Evolutionary conservation across 2,113 vertebrate genomes (phyloP).

Genomic region (Saguinus imperator): DNA sequence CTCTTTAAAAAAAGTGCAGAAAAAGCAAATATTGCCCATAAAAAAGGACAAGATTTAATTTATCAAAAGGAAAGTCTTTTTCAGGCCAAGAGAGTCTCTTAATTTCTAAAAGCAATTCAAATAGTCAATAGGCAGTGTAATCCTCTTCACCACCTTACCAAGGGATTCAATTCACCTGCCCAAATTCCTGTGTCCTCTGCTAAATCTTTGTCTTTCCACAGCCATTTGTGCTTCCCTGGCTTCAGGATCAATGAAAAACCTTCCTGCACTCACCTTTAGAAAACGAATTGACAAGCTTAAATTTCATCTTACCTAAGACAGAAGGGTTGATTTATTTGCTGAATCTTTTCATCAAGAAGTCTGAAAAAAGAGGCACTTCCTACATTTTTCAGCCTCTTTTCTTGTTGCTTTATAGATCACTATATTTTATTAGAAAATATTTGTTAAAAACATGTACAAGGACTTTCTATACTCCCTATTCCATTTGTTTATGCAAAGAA

Average conservation of each 20-base stretch:
- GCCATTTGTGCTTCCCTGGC: neutral
- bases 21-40: neutral
- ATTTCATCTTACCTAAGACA: neutral
- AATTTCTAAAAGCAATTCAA: neutral
- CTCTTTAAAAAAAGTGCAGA: rapidly evolving
- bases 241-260: neutral
- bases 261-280: neutral
- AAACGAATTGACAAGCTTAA: neutral
- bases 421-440: neutral
- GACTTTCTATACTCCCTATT: neutral
- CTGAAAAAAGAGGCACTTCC: neutral
- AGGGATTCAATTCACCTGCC: neutral
- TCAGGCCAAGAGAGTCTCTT: neutral
- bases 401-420: neutral
- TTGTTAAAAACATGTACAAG: neutral
- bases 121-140: neutral
- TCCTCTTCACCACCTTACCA: neutral
- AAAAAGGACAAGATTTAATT: neutral
- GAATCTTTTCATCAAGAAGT: neutral
- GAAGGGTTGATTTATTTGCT: neutral
- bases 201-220: neutral
- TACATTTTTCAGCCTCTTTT: neutral
- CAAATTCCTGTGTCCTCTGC: neutral
- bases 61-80: neutral
- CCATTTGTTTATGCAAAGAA: neutral